Evolutionary conservation across 2,888 invertebrate species (phyloP), one percentile per base, ranked within the genome.

Genomic region (Agrotis clavis): DNA sequence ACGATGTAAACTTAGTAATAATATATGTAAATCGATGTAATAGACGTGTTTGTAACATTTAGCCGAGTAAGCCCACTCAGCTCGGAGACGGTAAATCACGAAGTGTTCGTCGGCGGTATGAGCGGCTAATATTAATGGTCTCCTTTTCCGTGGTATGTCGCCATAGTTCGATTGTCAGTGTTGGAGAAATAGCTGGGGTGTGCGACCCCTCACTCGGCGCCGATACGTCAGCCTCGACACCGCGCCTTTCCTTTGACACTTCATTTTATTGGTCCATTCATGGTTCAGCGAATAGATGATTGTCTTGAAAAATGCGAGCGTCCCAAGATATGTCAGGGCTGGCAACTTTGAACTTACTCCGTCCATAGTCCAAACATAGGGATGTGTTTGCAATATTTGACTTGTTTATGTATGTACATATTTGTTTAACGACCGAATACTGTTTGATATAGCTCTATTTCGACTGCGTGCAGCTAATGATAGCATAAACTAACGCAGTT

Each of bases 241-340:
- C 59, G 79, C 62, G 71, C 80, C 71, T 66, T 86, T 76, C 82
- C 84, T 86, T 88, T 89, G 90, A 91, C 90, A 90, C 90, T 90
- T 89, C 90, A 89, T 90, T 90, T 92, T 91, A 92, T 92, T 91
- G 89, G 86, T 83, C 87, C 83, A 88, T 90, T 91, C 89, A 86
- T 88, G 84, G 87, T 88, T 88, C 89, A 87, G 78, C 84, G 88
- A 87, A 88, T 86, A 82, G 79, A 85, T 86, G 81, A 88, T 85
- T 86, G 86, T 89, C 88, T 84, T 80, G 79, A 83, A 87, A 87
- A 88, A 86, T 65, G 77, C 79, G 76, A 77, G 68, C 71, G 70
- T 74, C 82, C 75, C 65, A 45, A 77, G 71, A 76, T 77, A 74
- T 82, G 81, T 75, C 79, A 79, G 50, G 66, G 67, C 48, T 48